Conservation (phyloP, 2,113 vertebrate species). For the Pandion haliaetus region DNA sequence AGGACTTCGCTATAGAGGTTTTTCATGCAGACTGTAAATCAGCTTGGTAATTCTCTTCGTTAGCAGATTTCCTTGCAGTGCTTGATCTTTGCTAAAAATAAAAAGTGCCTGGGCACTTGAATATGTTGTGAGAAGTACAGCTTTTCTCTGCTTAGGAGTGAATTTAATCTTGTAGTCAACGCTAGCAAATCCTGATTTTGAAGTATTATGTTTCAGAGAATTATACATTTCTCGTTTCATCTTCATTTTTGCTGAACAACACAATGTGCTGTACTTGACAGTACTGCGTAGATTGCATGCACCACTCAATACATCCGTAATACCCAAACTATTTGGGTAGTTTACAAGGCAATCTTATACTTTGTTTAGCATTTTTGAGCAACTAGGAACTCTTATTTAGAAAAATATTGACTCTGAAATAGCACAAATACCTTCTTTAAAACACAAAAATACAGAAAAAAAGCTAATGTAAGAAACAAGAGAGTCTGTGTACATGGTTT, state of each 20-base stretch:
- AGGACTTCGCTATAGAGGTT: background rate
- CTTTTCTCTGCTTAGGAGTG: background rate
- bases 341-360: background rate
- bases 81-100: background rate
- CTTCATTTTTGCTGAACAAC: background rate
- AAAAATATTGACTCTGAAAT: background rate
- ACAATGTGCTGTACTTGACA: background rate
- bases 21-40: background rate
- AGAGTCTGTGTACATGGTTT: background rate
- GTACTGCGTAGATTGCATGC: background rate
- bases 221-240: background rate
- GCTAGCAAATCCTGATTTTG: background rate
- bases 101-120: background rate
- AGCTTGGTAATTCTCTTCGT: background rate
- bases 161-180: background rate
- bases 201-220: background rate
- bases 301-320: background rate
- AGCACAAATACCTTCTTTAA: background rate
- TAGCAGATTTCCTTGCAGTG: background rate
- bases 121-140: background rate
- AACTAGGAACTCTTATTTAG: background rate
- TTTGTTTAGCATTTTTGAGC: background rate
- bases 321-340: background rate
- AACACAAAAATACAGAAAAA: background rate
- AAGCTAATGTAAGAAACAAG: background rate